Conservation (phyloP, 2,888 invertebrate species). For the Drosophila recens region DNA sequence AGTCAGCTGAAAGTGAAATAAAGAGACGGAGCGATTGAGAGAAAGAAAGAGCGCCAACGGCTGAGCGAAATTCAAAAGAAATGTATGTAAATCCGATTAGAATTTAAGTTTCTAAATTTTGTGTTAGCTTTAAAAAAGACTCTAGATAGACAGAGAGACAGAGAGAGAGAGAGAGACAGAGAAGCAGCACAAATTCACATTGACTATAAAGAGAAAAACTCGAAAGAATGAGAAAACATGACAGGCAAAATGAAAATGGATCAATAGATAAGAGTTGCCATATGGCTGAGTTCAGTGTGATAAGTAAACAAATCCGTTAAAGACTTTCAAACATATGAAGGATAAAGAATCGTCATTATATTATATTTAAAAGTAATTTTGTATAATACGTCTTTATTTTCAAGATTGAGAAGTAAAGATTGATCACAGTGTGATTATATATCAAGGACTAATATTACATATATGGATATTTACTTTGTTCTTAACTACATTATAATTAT, state of each 20-base stretch:
- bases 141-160: slow-evolving; percentile 5
- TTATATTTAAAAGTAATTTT: neutral
- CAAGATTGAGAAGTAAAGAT: too few species aligned
- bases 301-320: neutral
- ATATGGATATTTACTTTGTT: too few species aligned
- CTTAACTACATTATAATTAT: too few species aligned
- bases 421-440: too few species aligned
- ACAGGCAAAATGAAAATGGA: slow-evolving; percentile 28
- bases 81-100: slow-evolving; percentile 75
- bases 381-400: too few species aligned
- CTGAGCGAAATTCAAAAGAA: slow-evolving; percentile 26
- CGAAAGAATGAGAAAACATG: slow-evolving; percentile 12
- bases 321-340: neutral
- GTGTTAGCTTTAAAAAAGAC: slow-evolving; percentile 50
- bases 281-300: slow-evolving; percentile 36
- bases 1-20: slow-evolving; percentile 70
- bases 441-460: too few species aligned
- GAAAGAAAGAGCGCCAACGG: slow-evolving; percentile 11
- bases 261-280: slow-evolving; percentile 40
- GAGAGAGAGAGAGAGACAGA: neutral
- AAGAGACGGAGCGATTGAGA: slow-evolving; percentile 7
- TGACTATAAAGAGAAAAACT: slow-evolving; percentile 9
- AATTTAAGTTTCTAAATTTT: slow-evolving; percentile 64
- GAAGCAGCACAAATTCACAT: neutral
- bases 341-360: neutral